phyloP scores from a whole-genome alignment of 2,113 vertebrate genomes.

The Rhinopomastus cyanomelas region DNA sequence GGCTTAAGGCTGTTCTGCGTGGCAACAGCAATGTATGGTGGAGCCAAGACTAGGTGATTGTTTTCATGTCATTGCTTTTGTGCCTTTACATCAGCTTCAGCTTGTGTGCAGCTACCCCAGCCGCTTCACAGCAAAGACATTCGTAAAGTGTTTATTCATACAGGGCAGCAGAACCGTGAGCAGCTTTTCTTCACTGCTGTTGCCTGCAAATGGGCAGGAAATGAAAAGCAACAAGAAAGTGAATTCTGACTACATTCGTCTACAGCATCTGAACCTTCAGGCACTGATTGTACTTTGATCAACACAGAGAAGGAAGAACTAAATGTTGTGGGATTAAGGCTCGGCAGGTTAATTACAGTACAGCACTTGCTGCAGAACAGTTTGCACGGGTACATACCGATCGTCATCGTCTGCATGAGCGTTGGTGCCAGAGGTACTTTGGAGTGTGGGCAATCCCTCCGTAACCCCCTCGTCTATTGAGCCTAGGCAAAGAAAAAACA shows the following conservation, averaged over 20 bases:
- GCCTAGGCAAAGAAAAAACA: conserved; percentile 70
- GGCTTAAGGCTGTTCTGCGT: neutral
- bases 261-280: conserved; percentile 1
- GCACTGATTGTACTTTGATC: conserved; percentile 21
- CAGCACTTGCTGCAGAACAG: neutral
- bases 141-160: neutral
- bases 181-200: neutral
- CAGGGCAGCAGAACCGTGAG: neutral
- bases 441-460: conserved; percentile 89
- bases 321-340: neutral
- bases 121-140: neutral
- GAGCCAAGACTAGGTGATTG: neutral
- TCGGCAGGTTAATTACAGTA: conserved; percentile 12
- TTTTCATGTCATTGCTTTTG: neutral
- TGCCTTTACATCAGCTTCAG: neutral
- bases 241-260: neutral
- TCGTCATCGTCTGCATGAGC: conserved; percentile 89
- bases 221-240: neutral
- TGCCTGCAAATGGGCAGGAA: neutral
- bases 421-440: conserved; percentile 83
- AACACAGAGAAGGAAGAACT: neutral
- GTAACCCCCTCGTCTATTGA: conserved; percentile 94
- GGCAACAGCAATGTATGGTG: accelerated
- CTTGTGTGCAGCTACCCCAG: neutral
- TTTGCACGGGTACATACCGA: conserved; percentile 78